phyloP scores from a whole-genome alignment of 2,888 invertebrate genomes.

The Nomada fabriciana region DNA sequence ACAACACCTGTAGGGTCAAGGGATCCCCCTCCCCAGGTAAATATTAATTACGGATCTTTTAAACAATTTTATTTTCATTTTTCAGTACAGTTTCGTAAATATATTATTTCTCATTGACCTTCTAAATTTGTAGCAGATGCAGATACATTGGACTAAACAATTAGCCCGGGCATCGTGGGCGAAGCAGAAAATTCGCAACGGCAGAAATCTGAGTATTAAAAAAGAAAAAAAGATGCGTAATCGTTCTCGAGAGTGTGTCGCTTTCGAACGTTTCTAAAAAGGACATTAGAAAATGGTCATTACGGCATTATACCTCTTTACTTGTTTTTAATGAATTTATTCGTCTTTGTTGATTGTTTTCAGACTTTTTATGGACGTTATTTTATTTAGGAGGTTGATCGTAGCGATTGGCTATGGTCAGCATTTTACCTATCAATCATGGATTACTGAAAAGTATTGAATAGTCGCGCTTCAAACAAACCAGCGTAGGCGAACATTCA shows the following conservation, averaged over 20 bases:
- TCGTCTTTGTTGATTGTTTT: slow-evolving; percentile 62
- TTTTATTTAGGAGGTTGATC: slow-evolving; percentile 46
- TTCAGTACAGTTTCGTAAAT: neutral
- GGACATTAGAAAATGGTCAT: slow-evolving; percentile 53
- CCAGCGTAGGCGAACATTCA: slow-evolving; percentile 21
- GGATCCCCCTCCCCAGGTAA: slow-evolving; percentile 85
- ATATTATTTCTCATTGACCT: neutral
- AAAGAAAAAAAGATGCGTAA: slow-evolving; percentile 20
- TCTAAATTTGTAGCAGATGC: slow-evolving; percentile 70
- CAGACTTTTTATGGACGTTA: slow-evolving; percentile 57
- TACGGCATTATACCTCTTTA: slow-evolving; percentile 50
- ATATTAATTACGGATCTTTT: neutral
- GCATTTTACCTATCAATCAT: slow-evolving; percentile 3
- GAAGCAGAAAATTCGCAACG: slow-evolving; percentile 74
- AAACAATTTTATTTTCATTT: neutral
- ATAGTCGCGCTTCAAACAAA: slow-evolving; percentile 11
- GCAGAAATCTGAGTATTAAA: slow-evolving; percentile 56
- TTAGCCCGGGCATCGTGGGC: slow-evolving; percentile 74
- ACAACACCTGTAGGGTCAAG: slow-evolving; percentile 94
- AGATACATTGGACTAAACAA: slow-evolving; percentile 76
- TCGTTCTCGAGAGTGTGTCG: slow-evolving; percentile 33
- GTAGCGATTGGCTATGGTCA: slow-evolving; percentile 35
- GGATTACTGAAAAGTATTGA: slow-evolving; percentile 9
- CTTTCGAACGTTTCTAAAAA: slow-evolving; percentile 25
- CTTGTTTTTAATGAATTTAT: slow-evolving; percentile 63